A percentile compares a stretch with the other conserved stretches of the same genome.
Evolutionary conservation across 2,113 vertebrate species (phyloP).

Genomic region (Anolis carolinensis): DNA sequence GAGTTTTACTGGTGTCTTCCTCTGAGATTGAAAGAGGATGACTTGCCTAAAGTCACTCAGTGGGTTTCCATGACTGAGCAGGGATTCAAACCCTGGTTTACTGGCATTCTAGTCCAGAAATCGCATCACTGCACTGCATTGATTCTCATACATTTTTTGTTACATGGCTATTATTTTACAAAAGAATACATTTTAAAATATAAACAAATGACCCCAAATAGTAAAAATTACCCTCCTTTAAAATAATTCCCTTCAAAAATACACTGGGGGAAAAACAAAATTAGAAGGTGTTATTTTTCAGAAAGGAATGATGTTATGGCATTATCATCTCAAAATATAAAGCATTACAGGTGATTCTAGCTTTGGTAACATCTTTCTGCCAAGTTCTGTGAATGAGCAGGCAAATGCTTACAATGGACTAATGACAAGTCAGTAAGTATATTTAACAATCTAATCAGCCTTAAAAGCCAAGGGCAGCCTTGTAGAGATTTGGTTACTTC

Average conservation of each 20-base stretch:
- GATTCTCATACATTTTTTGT: neutral
- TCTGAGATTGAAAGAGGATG: too few species aligned
- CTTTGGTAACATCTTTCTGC: neutral
- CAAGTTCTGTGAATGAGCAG: neutral
- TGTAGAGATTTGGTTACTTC: neutral
- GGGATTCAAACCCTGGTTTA: too few species aligned
- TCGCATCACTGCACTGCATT: too few species aligned
- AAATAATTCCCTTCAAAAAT: neutral
- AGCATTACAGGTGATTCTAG: neutral
- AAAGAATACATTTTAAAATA: neutral
- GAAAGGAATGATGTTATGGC: neutral
- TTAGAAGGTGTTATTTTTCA: neutral
- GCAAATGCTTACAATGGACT: neutral
- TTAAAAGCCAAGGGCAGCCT: neutral
- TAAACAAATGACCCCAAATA: neutral
- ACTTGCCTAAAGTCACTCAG: too few species aligned
- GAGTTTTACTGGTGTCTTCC: too few species aligned
- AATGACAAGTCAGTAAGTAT: neutral
- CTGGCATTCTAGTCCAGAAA: too few species aligned
- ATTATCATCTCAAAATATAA: neutral
- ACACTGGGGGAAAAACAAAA: neutral
- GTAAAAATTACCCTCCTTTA: neutral
- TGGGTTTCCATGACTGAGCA: too few species aligned
- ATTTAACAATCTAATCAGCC: neutral
- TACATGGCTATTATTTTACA: neutral